phyloP scores from a whole-genome alignment of 2,888 invertebrate genomes.

The Pachycephus smyrnensis region DNA sequence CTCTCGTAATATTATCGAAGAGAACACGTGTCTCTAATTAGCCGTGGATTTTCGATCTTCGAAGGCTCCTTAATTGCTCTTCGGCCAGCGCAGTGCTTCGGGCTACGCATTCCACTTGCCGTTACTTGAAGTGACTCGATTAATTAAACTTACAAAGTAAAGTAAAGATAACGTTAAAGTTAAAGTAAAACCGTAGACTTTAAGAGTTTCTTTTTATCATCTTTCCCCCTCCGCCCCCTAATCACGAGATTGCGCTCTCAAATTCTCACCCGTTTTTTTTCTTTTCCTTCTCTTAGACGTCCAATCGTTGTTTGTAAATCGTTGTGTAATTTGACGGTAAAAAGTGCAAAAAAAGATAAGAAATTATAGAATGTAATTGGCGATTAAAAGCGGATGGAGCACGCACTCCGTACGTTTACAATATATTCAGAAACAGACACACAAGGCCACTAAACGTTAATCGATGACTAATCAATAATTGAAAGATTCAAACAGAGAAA shows the following conservation, averaged over 20 bases:
- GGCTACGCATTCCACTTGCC: slow-evolving; percentile 31
- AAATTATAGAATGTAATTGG: not conserved
- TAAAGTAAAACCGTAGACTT: not conserved
- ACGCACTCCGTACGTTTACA: not conserved
- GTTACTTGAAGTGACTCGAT: not conserved
- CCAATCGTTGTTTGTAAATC: not conserved
- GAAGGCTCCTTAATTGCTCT: slow-evolving; percentile 38
- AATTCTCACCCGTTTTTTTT: not conserved
- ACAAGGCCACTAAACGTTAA: not conserved
- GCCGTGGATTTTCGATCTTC: slow-evolving; percentile 23
- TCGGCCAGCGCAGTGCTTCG: slow-evolving; percentile 35
- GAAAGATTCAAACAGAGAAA: slow-evolving; percentile 4
- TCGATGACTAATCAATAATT: not conserved
- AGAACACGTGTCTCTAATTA: slow-evolving; percentile 19
- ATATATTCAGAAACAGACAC: not conserved
- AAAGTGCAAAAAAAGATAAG: not conserved
- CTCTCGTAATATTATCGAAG: not conserved
- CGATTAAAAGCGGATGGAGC: not conserved
- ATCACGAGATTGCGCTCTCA: not conserved
- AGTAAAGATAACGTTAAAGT: not conserved
- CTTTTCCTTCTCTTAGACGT: not conserved
- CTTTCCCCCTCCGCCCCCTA: too few species aligned
- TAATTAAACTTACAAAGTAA: not conserved
- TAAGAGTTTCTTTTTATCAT: not conserved
- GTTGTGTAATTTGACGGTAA: not conserved